Percentiles rank a stretch among this genome's conserved stretches.
These are phyloP conservation scores for Pomatorhinus ruficollis DNA, from an alignment of 2,113 vertebrate species.

Conservation along the genomic window DNA sequence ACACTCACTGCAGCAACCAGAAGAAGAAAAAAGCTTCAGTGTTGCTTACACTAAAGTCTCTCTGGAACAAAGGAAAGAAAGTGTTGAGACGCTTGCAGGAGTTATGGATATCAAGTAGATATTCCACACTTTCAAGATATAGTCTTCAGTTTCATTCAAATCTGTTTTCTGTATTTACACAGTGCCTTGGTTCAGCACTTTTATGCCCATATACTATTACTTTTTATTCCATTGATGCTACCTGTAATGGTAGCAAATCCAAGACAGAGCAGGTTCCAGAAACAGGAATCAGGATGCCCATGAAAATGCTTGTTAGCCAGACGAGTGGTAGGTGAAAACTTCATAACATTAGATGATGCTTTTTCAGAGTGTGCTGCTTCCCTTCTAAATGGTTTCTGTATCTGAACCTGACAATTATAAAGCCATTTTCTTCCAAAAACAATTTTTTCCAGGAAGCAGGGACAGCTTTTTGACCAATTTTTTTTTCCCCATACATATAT, in stretches of 20 bases:
- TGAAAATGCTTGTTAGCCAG: neutral
- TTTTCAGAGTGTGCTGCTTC: neutral
- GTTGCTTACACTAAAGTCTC: neutral
- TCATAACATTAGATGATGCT: neutral
- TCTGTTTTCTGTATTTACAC: neutral
- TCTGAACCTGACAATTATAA: neutral
- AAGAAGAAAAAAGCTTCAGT: neutral
- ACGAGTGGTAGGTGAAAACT: neutral
- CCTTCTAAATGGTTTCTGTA: neutral
- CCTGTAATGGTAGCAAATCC: neutral
- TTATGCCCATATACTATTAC: neutral
- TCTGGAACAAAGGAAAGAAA: neutral
- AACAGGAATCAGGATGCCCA: neutral
- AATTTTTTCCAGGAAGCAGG: neutral
- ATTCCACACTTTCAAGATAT: neutral
- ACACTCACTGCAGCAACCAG: neutral
- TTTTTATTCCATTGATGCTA: neutral
- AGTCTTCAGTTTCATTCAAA: neutral
- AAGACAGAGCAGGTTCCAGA: neutral
- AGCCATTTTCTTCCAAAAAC: neutral
- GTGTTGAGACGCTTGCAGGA: neutral
- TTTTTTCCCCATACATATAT: neutral
- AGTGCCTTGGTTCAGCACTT: neutral
- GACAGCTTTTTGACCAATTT: neutral
- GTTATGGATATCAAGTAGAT: neutral